These are phyloP conservation scores for Cyclophora albipunctata DNA, from an alignment of 2,888 invertebrate genomes.

Conservation along the genomic window DNA sequence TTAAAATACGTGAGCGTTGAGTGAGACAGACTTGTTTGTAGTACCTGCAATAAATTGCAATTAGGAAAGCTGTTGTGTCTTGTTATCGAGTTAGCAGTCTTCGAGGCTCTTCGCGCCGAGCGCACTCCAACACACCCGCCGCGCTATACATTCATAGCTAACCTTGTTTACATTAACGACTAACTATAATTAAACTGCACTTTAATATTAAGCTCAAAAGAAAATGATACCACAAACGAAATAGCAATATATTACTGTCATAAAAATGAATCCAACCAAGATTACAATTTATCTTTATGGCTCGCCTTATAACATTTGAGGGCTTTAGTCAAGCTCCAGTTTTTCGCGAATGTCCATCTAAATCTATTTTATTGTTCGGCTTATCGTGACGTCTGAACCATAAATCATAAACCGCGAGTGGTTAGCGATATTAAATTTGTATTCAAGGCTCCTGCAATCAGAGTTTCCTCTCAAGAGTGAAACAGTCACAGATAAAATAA, in stretches of 20 bases:
- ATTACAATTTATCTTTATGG: constrained; percentile 14
- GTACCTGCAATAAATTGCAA: constrained; percentile 76
- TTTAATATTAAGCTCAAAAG: background rate
- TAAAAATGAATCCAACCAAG: constrained; percentile 13
- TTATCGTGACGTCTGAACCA: constrained; percentile 16
- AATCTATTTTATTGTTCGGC: constrained; percentile 10
- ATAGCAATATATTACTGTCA: constrained; percentile 10
- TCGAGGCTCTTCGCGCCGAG: constrained; percentile 48
- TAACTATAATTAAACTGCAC: constrained; percentile 1
- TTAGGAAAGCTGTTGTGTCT: constrained; percentile 72
- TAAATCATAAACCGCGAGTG: constrained; percentile 29
- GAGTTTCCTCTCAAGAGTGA: constrained; percentile 41
- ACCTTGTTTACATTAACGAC: constrained; percentile 27
- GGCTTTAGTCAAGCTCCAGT: constrained; percentile 5
- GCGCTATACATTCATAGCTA: constrained; percentile 50
- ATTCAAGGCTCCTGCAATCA: constrained; percentile 37
- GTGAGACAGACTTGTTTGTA: constrained; percentile 68
- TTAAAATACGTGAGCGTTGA: constrained; percentile 70
- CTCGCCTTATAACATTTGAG: constrained; percentile 8
- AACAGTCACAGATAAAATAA: constrained; percentile 65
- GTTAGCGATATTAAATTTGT: constrained; percentile 32
- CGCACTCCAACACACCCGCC: constrained; percentile 47
- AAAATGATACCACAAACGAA: constrained; percentile 2
- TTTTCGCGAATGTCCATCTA: constrained; percentile 6
- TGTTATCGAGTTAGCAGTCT: constrained; percentile 73